These are phyloP conservation scores for Lerema accius DNA, from an alignment of 1,140 invertebrate species.

Conservation along the genomic window DNA sequence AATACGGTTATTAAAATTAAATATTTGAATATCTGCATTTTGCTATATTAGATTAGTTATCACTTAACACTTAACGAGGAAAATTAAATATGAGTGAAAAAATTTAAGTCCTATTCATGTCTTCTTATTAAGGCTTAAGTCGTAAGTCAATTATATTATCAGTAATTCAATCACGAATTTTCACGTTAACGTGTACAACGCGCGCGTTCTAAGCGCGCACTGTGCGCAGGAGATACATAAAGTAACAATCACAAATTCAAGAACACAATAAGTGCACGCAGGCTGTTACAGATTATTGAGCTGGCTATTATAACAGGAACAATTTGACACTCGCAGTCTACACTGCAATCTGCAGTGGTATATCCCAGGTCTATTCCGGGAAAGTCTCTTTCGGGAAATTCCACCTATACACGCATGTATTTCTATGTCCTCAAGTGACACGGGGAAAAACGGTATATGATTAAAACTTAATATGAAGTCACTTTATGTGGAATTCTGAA, in stretches of 20 bases:
- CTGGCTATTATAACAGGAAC: constrained; percentile 18
- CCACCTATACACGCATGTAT: too few relatives aligned
- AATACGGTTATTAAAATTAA: constrained; percentile 48
- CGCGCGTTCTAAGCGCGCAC: constrained; percentile 46
- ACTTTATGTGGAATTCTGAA: too few relatives aligned
- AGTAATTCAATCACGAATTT: constrained; percentile 3
- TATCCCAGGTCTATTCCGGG: neutral
- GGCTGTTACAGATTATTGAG: constrained; percentile 12
- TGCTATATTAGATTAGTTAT: constrained; percentile 39
- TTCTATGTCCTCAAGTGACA: too few relatives aligned
- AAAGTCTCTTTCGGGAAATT: neutral
- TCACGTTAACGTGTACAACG: constrained; percentile 44
- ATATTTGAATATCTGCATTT: constrained; percentile 49
- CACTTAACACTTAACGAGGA: constrained; percentile 37
- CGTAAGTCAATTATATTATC: neutral
- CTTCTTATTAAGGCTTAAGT: constrained; percentile 24
- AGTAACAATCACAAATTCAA: constrained; percentile 29
- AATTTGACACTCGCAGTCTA: constrained; percentile 7
- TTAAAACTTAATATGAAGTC: too few relatives aligned
- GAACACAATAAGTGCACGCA: constrained; percentile 16
- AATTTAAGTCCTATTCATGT: constrained; percentile 41
- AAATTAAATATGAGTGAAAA: constrained; percentile 33
- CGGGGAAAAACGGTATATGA: too few relatives aligned
- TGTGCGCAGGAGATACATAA: constrained; percentile 33
- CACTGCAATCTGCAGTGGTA: neutral